These are phyloP conservation scores for Motacilla tschutschensis DNA, from an alignment of 2,113 vertebrate species.

Conservation along the genomic window DNA sequence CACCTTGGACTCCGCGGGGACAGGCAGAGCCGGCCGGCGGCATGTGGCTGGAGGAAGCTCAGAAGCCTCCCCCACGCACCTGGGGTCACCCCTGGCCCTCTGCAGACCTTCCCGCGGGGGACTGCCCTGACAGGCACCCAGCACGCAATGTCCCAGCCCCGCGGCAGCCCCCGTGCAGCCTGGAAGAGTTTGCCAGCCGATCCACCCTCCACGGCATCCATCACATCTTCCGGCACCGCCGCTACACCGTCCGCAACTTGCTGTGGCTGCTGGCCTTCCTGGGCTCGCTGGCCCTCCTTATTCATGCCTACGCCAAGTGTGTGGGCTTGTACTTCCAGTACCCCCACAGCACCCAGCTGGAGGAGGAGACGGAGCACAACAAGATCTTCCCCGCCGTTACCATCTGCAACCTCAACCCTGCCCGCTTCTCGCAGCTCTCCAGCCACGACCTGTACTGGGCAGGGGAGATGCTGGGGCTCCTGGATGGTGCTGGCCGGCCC, in stretches of 20 bases:
- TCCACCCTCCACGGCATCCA: constrained; percentile 64
- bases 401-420: constrained; percentile 67
- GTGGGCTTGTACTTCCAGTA: constrained; percentile 65
- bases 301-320: not conserved
- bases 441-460: constrained; percentile 56
- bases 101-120: not conserved
- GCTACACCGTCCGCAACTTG: not conserved
- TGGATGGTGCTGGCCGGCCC: not conserved
- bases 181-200: constrained; percentile 52
- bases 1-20: not conserved
- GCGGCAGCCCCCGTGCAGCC: not conserved
- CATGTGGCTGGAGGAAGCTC: constrained; percentile 34
- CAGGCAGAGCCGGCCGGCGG: not conserved
- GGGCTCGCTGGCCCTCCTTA: constrained; percentile 33
- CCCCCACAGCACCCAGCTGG: constrained; percentile 60
- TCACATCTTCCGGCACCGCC: constrained; percentile 35
- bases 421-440: constrained; percentile 39
- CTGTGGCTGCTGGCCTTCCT: constrained; percentile 66
- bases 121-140: accelerated
- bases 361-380: constrained; percentile 21
- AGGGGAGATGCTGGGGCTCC: constrained; percentile 55
- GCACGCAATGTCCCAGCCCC: accelerated
- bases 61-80: not conserved
- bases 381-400: constrained; percentile 60
- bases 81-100: not conserved